Conservation (phyloP, 1,140 invertebrate species). For the Orchestia grillus region DNA sequence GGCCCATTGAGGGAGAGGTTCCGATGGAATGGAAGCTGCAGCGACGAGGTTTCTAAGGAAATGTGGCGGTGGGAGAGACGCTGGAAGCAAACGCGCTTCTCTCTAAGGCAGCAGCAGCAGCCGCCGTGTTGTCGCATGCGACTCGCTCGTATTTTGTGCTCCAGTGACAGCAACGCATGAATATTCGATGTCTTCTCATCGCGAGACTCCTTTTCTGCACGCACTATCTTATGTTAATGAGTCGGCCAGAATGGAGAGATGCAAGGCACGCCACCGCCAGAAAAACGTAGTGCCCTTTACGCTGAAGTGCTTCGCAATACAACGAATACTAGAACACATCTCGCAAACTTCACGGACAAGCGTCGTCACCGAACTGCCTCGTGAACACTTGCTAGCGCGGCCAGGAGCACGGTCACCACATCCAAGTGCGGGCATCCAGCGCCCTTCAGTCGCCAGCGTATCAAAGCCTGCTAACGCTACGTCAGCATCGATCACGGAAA, state of each 20-base stretch:
- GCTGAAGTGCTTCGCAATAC: constrained; percentile 43
- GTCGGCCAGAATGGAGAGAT: constrained; percentile 56
- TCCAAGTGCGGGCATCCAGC: neutral
- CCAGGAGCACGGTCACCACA: neutral
- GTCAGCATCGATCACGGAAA: neutral
- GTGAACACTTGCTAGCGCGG: neutral
- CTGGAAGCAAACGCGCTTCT: neutral
- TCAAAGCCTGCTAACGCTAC: neutral
- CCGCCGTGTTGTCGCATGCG: constrained; percentile 52
- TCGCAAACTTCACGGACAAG: constrained; percentile 43
- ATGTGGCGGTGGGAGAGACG: constrained; percentile 9
- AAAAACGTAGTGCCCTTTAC: constrained; percentile 52
- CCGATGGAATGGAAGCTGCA: neutral
- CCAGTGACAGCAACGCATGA: constrained; percentile 56
- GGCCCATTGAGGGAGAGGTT: constrained; percentile 51
- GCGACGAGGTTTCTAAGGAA: neutral
- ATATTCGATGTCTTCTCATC: constrained; percentile 56
- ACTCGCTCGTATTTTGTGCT: constrained; percentile 52
- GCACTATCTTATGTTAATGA: constrained; percentile 56
- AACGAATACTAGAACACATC: constrained; percentile 31
- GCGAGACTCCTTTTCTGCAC: constrained; percentile 56
- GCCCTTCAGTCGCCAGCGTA: neutral
- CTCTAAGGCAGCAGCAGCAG: constrained; percentile 18
- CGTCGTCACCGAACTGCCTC: neutral
- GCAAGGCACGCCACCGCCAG: constrained; percentile 51